Base-by-base conservation (phyloP, 2,113 vertebrate species). In the Hyaena hyaena region DNA sequence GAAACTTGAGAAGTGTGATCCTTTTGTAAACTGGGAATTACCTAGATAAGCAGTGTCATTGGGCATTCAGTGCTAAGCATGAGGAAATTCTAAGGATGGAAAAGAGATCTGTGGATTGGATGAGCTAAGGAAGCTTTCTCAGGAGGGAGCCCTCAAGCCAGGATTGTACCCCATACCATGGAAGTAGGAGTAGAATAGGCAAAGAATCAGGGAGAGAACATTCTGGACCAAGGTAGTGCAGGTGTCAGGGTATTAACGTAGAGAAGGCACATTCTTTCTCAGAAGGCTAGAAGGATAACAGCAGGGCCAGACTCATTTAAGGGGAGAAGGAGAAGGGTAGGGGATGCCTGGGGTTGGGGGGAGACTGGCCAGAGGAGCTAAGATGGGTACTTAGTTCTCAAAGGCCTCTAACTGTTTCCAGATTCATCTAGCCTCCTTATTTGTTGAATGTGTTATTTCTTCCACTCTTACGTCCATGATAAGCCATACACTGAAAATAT, bases 1-100 rank as follows among this genome's bases (percentile, higher is more conserved):
- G 95, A 86, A 88, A 92, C 28, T 91, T 83, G 82, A 95, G 74
- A 48, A 95, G 66, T 61, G 61, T 87, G 48, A 80, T 93, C 77
- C n/a, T 73, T 93, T 76, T 87, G 16, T 77, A 83, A 73, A 76
- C 68, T 71, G 53, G 69, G 16, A 96, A 61, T 84, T 71, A 61
- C 19, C 7, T 83, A 69, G 55, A 68, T 77, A 88, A 90, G n/a
- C 79, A 53, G 28, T 63, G 35, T 80, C 17, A 12, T 66, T 45
- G 66, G 90, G 65, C 87, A 43, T 94, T 95, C 21, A 61, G 43
- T 82, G 66, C 71, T 92, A 69, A 76, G 28, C 45, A 91, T 4
- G 16, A 55, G 12, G 28, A 58, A 90, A 53, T 92, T 94, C 31
- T 87, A 88, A 93, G 68, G 84, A 39, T 53, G n/a, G 35, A 26